Evolutionary conservation across 2,888 invertebrate genomes (phyloP), one percentile per base, ranked within the genome.

Genomic region (Oeneis ivallda): DNA sequence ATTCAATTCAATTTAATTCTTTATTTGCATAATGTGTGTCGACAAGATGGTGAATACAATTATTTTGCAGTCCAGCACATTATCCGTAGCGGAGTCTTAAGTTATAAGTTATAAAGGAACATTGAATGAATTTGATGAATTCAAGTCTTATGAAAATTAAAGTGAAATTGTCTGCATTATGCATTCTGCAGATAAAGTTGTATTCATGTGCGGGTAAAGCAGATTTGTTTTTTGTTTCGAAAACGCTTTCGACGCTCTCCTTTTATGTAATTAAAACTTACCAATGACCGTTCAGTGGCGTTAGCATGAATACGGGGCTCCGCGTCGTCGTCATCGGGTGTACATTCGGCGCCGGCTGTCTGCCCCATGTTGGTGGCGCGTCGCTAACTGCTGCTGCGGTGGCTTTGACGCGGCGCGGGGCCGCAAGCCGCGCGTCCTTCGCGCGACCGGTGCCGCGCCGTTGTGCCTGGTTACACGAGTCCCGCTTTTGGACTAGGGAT

Each of bases 271-370:
- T 17, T 13, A 62, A 49, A 37, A 62, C 93, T 92, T 76, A 93
- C 93, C 89, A 93, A 77, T 65, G 93, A 93, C 69, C 82, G 85
- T 72, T 93, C 92, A 1, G 92, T 89, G 41, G 92, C 90, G 71
- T 93, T 90, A 66, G 86, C 85, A 64, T 85, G 87, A 72, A 92
- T 93, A 77, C 91, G 92, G 61, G 93, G 92, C 74, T 93, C 91
- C 66, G 92, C 92, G 65, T 92, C 93, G 60, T 92, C 88, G 68
- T 81, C 87, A 70, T 92, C 93, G 62, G 90, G 92, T 70, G 92
- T 87, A 78, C 91, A 90, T 78, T 93, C 92, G 75, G 89, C 89
- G 79, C 92, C 92, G 78, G 93, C 76, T 60, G 85, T 85, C 77
- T 92, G 92, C 75, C 92, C 93, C 93, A 93, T 93, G 81, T 81